Base-by-base conservation (phyloP, 2,888 invertebrate species). In the Lasioglossum morio region DNA sequence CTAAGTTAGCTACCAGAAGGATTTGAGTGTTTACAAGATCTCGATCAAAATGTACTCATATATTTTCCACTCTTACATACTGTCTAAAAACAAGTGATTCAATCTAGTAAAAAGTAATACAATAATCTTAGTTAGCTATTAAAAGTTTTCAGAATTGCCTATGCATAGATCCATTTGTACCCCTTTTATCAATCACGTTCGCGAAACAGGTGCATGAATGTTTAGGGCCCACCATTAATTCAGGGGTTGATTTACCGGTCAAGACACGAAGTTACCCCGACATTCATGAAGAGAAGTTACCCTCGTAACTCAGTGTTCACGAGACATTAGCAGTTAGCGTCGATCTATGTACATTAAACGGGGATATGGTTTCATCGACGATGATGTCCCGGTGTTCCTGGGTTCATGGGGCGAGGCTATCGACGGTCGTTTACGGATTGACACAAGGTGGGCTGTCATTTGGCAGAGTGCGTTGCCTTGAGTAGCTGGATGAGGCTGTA, bases 291-390 rank as follows among this genome's bases (percentile, higher is more conserved):
- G 81, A 70, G 83, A 82, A 87, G 77, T 83, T 82, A 87, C 75
- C 81, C 81, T 43, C 86, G 85, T 82, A 84, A 85, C 84, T 89
- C 84, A 69, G 72, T 72, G 82, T 79, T 84, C 84, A 81, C 86
- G 79, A 79, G 76, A 89, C 88, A 91, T 92, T 90, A 91, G 89
- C 88, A 89, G 91, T 91, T 90, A 91, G 89, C 84, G 88, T 89
- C 63, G 87, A 91, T 88, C 88, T 86, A 87, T 87, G 88, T 90
- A 84, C 90, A 85, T 77, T 79, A 80, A 81, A 83, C 84, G 81
- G 57, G 79, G 79, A 57, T 79, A 81, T 66, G 79, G 86, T 84
- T 86, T 84, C 88, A 82, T 82, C 86, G 34, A 60, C 75, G 75
- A 70, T 53, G 81, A 72, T 80, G 85, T 85, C 19, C 69, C 79